Percentiles rank a stretch among this genome's conserved stretches.
Evolutionary conservation across 2,888 invertebrate genomes (phyloP).

Genomic region (Mythimna ferrago): DNA sequence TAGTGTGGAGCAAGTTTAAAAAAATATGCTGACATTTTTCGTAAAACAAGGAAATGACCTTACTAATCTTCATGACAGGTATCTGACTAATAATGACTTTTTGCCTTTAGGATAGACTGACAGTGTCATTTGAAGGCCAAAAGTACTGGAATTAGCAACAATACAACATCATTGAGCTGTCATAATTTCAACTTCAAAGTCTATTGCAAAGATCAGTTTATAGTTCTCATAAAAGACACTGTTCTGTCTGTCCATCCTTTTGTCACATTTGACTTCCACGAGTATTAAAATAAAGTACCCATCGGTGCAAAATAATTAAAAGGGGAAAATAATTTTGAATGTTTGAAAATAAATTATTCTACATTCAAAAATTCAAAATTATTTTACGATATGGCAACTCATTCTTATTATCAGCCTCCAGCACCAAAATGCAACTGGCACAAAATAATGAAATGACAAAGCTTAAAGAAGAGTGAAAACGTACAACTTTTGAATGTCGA

Average conservation of each 20-base stretch:
- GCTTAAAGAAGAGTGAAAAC: not conserved
- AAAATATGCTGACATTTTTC: no score
- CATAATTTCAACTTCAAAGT: constrained; percentile 1
- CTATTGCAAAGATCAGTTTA: not conserved
- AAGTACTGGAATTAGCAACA: not conserved
- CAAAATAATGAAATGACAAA: constrained; percentile 6
- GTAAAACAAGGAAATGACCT: no score
- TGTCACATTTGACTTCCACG: not conserved
- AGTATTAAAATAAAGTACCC: not conserved
- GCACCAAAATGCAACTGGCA: not conserved
- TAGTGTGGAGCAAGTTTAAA: no score
- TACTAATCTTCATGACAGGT: no score
- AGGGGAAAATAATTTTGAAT: no score
- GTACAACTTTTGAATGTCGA: constrained; percentile 12
- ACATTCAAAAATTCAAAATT: not conserved
- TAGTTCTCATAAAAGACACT: not conserved
- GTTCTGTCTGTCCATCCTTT: not conserved
- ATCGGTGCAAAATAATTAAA: no score
- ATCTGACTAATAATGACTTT: no score
- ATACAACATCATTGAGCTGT: not conserved
- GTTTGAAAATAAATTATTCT: no score
- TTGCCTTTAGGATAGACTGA: not conserved
- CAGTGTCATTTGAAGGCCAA: not conserved
- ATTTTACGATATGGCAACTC: not conserved
- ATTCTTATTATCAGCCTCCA: not conserved